Conservation (phyloP, 2,797 vertebrate genomes). For the Gastrophryne carolinensis region DNA sequence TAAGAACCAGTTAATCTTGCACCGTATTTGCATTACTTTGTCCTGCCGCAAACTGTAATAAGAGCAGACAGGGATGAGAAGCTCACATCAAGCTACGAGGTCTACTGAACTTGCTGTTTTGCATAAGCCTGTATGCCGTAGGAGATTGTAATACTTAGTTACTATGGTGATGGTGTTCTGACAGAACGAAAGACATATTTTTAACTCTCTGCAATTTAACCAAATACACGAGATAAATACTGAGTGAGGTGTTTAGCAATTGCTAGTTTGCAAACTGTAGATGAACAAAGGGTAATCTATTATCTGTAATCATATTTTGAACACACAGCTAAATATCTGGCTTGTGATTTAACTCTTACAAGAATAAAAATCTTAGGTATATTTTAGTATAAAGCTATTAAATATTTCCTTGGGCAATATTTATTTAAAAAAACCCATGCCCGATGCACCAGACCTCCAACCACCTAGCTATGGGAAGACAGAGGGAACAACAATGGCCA, state of each 20-base stretch:
- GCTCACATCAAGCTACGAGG: not conserved
- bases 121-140: not conserved
- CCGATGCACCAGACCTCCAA: no score
- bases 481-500: no score
- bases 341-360: constrained; percentile 14
- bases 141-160: not conserved
- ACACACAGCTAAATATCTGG: not conserved
- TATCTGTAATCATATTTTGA: constrained; percentile 32
- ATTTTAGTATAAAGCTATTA: no score
- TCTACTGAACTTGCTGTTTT: not conserved
- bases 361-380: not conserved
- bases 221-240: constrained; percentile 16
- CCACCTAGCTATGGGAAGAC: no score
- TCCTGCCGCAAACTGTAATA: no score
- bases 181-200: not conserved
- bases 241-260: not conserved
- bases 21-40: no score
- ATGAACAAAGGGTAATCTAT: constrained; percentile 9
- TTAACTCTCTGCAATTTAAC: not conserved
- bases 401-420: not conserved
- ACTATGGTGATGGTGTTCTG: not conserved
- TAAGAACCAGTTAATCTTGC: no score
- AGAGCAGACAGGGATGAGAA: no score
- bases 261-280: constrained; percentile 19
- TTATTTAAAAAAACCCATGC: not conserved